Evolutionary conservation across 2,113 vertebrate genomes (phyloP).

Genomic region (Trinectes maculatus): DNA sequence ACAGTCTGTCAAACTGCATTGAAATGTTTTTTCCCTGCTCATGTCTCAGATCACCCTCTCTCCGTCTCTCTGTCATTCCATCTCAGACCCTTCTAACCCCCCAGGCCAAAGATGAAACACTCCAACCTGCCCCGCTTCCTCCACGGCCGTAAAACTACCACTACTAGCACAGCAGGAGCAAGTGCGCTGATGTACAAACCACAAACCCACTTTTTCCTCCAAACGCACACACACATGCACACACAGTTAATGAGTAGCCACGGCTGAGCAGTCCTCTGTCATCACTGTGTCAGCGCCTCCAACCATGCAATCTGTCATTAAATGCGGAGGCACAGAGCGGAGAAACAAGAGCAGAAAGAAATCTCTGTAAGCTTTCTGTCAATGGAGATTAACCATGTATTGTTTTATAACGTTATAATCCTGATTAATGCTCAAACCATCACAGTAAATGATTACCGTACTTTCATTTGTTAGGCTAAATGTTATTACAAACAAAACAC

Average conservation of each 20-base stretch:
- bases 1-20: too few species aligned
- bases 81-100: constrained; percentile 16
- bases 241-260: constrained; percentile 62
- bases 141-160: constrained; percentile 44
- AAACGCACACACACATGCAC: constrained; percentile 36
- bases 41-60: neutral
- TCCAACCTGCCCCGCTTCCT: constrained; percentile 28
- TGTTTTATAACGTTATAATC: constrained; percentile 27
- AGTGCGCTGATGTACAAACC: constrained; percentile 33
- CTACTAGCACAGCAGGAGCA: constrained; percentile 24
- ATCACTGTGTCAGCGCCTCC: constrained; percentile 54
- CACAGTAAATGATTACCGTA: neutral
- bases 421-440: constrained; percentile 7
- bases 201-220: constrained; percentile 33
- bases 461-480: neutral
- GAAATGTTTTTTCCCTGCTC: too few species aligned
- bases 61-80: neutral
- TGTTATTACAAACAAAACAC: neutral
- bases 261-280: constrained; percentile 44
- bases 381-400: constrained; percentile 15
- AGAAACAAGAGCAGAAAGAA: neutral
- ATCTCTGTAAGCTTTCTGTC: constrained; percentile 3
- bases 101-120: constrained; percentile 38
- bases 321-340: neutral
- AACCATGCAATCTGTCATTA: constrained; percentile 48